Evolutionary conservation across 2,888 invertebrate genomes (phyloP).

Genomic region (Trissolcus brochymenae): DNA sequence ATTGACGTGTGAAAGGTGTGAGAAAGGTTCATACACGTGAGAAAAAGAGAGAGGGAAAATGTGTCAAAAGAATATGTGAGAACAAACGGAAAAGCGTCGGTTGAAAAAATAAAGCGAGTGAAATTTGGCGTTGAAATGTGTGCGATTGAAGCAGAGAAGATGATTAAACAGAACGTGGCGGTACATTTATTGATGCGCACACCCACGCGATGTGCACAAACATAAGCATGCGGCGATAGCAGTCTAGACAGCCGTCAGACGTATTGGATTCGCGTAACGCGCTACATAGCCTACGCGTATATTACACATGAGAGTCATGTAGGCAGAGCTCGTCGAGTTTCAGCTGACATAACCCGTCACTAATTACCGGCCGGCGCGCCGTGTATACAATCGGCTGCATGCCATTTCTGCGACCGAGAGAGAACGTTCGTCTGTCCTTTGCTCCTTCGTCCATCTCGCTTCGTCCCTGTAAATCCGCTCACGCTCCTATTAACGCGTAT

Average conservation of each 20-base stretch:
- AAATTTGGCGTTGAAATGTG: conserved; percentile 40
- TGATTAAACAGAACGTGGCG: conserved; percentile 54
- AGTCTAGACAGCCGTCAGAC: conserved; percentile 74
- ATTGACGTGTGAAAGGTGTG: no score
- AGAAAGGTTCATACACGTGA: no score
- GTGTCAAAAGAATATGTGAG: neutral
- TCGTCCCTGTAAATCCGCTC: conserved; percentile 8
- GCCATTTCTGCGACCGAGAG: conserved; percentile 37
- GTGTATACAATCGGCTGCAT: conserved; percentile 47
- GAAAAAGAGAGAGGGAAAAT: neutral
- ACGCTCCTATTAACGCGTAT: conserved; percentile 37
- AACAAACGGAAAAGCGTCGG: conserved; percentile 1
- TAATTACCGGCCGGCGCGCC: conserved; percentile 57
- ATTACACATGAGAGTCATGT: conserved; percentile 59
- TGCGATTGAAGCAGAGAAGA: conserved; percentile 39
- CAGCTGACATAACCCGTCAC: conserved; percentile 54
- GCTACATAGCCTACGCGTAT: conserved; percentile 63
- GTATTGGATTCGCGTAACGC: conserved; percentile 72
- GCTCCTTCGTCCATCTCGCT: conserved; percentile 4
- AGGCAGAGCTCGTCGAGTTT: conserved; percentile 52
- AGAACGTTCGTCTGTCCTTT: conserved; percentile 1
- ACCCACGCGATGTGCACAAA: conserved; percentile 53
- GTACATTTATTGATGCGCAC: conserved; percentile 56
- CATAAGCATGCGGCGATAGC: conserved; percentile 60
- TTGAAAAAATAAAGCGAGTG: conserved; percentile 22